Conservation (phyloP, 2,888 invertebrate species). For the Mesoligia furuncula region DNA sequence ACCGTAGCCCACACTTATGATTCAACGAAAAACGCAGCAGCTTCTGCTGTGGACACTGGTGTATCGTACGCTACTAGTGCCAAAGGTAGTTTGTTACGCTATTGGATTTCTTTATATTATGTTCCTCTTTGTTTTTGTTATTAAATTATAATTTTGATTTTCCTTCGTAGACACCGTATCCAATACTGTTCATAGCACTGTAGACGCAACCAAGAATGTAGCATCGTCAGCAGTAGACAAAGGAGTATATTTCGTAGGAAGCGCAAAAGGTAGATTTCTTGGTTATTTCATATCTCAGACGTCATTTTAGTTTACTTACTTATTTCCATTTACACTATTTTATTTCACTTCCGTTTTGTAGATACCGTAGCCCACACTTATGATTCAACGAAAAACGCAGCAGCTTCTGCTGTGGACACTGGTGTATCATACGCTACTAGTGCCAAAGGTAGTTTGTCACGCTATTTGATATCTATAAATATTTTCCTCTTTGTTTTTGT, state of each 20-base stretch:
- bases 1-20: slow-evolving; percentile 74
- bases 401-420: slow-evolving; percentile 71
- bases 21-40: slow-evolving; percentile 61
- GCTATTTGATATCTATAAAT: background rate
- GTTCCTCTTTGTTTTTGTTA: no score
- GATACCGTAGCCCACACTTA: slow-evolving; percentile 76
- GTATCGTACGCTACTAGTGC: slow-evolving; percentile 73
- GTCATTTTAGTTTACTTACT: no score
- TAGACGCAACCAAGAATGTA: slow-evolving; percentile 74
- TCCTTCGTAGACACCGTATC: slow-evolving; percentile 63
- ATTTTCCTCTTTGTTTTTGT: background rate
- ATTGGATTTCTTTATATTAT: background rate
- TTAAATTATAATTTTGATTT: background rate
- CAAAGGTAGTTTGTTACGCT: slow-evolving; percentile 69
- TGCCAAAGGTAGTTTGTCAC: slow-evolving; percentile 73
- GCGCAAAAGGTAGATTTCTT: slow-evolving; percentile 74
- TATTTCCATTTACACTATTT: background rate
- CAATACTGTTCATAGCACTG: slow-evolving; percentile 31
- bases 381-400: slow-evolving; percentile 63
- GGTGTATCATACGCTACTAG: slow-evolving; percentile 73
- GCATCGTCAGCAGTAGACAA: slow-evolving; percentile 76
- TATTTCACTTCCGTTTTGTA: slow-evolving; percentile 63
- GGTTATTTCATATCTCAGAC: background rate
- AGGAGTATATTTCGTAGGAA: slow-evolving; percentile 71
- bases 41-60: slow-evolving; percentile 73